phyloP scores from a whole-genome alignment of 2,888 invertebrate genomes.

The Digitonthophagus gazella region DNA sequence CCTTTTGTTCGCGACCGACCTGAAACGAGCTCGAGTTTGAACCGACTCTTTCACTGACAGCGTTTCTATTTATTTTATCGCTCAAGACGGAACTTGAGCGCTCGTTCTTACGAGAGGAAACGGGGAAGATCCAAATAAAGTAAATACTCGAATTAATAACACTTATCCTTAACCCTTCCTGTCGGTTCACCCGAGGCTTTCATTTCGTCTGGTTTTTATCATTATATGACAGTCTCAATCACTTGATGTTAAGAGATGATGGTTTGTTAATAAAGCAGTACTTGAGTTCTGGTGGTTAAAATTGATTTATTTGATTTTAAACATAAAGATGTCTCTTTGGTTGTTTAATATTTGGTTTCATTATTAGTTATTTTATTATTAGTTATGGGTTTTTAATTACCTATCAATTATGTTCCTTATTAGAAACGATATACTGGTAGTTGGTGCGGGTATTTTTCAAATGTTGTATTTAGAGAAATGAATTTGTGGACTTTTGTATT shows the following conservation, averaged over 20 bases:
- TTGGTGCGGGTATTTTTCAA: not conserved
- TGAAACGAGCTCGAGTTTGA: slow-evolving; percentile 20
- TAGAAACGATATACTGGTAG: not conserved
- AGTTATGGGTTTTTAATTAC: not conserved
- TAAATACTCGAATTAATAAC: slow-evolving; percentile 33
- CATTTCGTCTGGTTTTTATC: not conserved
- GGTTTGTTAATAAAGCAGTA: not conserved
- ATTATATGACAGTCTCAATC: not conserved
- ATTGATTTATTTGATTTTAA: not conserved
- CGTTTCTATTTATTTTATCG: slow-evolving; percentile 46
- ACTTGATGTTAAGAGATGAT: not conserved
- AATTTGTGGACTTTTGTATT: too few species aligned
- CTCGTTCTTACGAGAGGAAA: slow-evolving; percentile 31
- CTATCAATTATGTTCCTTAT: not conserved
- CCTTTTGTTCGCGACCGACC: slow-evolving; percentile 34
- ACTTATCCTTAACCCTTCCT: not conserved
- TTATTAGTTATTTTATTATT: too few species aligned
- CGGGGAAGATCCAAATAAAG: slow-evolving; percentile 37
- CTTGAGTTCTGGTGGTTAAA: not conserved
- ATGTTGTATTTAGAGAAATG: too few species aligned
- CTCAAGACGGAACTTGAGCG: slow-evolving; percentile 21
- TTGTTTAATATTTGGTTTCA: too few species aligned
- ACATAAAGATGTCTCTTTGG: too few species aligned
- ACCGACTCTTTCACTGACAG: slow-evolving; percentile 35
- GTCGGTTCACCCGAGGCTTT: not conserved